Evolutionary conservation across 2,888 invertebrate genomes (phyloP), one percentile per base, ranked within the genome.

Genomic region (Palloptera scutellata): DNA sequence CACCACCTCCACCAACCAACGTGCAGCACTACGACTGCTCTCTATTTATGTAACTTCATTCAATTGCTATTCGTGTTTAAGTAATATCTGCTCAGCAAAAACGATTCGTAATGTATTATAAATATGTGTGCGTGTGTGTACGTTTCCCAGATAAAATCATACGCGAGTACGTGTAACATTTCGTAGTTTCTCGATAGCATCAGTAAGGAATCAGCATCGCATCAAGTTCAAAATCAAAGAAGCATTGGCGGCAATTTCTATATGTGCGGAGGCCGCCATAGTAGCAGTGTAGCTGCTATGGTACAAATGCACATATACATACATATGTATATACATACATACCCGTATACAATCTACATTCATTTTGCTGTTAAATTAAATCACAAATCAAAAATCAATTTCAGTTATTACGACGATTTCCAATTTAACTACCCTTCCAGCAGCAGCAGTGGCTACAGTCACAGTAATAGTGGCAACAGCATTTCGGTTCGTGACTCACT

Each of bases 331-430:
- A 9, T 61, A 19, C 48, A 30, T 52, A 41, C 30, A 20, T 13
- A 10, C 12, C 1, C 15, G 5, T 45, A 6, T 9, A 11, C 30
- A 41, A 1, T 5, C 13, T 55, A 8, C 30, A 48, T 20, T 52
- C 41, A 15, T 13, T 61, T 71, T 64, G 61, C 54, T 70, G 77
- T 78, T 76, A 81, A 83, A 83, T 83, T 83, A 82, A 83, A 83
- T 82, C 81, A 83, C 81, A 83, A 82, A 83, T 83, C 83, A 83
- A 83, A 83, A 82, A 83, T 83, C 83, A 83, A 83, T 83, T 83
- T 82, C 81, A 75, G 66, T 66, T 66, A 66, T 66, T 66, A 66
- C 60, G 45, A 61, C 66, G 61, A 66, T 66, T 66, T 66, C 52
- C 61, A 66, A 66, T 66, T 61, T 66, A 61, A 66, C 61, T 66